A percentile compares a stretch with the other conserved stretches of the same genome.
phyloP scores from a whole-genome alignment of 2,888 invertebrate genomes.

The Sinopyrophorus schimmeli region DNA sequence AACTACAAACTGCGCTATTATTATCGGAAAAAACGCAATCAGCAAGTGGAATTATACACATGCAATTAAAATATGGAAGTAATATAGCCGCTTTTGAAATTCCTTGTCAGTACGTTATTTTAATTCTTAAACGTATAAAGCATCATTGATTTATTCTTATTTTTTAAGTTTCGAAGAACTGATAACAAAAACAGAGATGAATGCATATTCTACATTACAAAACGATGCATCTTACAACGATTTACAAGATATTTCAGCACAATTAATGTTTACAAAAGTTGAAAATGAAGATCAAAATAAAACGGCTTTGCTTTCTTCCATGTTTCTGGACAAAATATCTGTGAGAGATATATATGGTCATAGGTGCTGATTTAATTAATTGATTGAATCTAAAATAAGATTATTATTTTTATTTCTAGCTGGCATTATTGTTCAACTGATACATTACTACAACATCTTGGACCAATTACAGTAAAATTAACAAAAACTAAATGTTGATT shows the following conservation, averaged over 20 bases:
- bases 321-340: slow-evolving; percentile 49
- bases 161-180: no score
- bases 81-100: slow-evolving; percentile 55
- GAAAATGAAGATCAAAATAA: slow-evolving; percentile 43
- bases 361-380: slow-evolving; percentile 41
- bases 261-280: slow-evolving; percentile 46
- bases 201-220: no score
- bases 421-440: slow-evolving; percentile 23
- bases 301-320: no score
- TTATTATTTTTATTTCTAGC: slow-evolving; percentile 31
- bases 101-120: slow-evolving; percentile 56
- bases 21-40: slow-evolving; percentile 54
- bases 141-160: no score
- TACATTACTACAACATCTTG: slow-evolving; percentile 4
- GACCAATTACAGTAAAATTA: slow-evolving; percentile 8
- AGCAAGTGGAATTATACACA: slow-evolving; percentile 55
- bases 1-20: slow-evolving; percentile 57
- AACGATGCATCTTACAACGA: no score
- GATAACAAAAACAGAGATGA: no score
- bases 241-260: slow-evolving; percentile 45
- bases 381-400: no score
- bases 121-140: no score
- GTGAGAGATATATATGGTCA: slow-evolving; percentile 52
- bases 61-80: slow-evolving; percentile 53
- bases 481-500: slow-evolving; percentile 16